Percentiles rank a stretch among this genome's conserved stretches.
phyloP scores from a whole-genome alignment of 2,113 vertebrate species.

The Cavia porcellus region DNA sequence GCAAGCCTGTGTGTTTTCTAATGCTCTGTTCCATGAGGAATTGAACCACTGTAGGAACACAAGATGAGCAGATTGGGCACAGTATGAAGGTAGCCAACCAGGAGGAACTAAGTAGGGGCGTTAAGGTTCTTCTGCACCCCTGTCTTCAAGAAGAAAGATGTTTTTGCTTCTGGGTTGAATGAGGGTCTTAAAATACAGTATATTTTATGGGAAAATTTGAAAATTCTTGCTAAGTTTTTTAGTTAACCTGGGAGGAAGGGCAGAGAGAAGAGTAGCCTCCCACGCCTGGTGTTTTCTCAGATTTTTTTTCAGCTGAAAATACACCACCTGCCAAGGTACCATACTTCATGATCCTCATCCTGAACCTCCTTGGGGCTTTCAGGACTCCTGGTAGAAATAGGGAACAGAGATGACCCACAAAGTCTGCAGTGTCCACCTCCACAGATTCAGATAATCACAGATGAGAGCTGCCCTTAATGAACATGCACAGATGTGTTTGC shows the following conservation, averaged over 20 bases:
- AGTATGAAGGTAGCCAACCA: background rate
- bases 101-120: background rate
- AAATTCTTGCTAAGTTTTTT: background rate
- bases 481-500: background rate
- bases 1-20: background rate
- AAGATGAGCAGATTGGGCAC: too few relatives aligned
- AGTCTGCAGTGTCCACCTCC: background rate
- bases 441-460: background rate
- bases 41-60: too few relatives aligned
- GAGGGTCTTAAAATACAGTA: background rate
- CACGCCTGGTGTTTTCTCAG: background rate
- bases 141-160: background rate
- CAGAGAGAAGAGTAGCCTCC: background rate
- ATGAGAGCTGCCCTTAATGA: background rate
- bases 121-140: background rate
- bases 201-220: background rate
- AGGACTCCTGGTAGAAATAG: background rate
- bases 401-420: background rate
- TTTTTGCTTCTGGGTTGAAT: too few relatives aligned
- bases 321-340: background rate
- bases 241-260: background rate
- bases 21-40: background rate
- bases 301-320: background rate
- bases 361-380: background rate
- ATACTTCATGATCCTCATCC: background rate